These are phyloP conservation scores for Phalanger gymnotis DNA, from an alignment of 2,797 vertebrate species.

Conservation along the genomic window DNA sequence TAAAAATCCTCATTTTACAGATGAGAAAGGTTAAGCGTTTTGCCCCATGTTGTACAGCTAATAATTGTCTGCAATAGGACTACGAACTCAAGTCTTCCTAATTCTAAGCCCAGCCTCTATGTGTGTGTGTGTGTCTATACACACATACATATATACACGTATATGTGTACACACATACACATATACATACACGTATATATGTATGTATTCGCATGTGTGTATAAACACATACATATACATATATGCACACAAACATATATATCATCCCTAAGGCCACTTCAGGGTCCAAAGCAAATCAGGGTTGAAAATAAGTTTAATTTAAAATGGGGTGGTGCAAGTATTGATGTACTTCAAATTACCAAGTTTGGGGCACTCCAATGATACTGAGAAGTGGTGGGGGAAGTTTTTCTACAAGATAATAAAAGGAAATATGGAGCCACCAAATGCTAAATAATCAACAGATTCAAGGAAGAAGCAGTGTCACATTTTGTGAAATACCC, in stretches of 20 bases:
- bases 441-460: background rate
- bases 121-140: too few species aligned
- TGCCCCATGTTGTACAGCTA: background rate
- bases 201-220: too few species aligned
- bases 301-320: background rate
- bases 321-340: background rate
- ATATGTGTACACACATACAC: too few species aligned
- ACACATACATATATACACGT: background rate
- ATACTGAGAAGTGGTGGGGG: background rate
- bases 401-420: background rate
- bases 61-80: background rate
- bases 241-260: too few species aligned
- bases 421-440: background rate
- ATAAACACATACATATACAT: background rate
- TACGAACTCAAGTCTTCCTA: background rate
- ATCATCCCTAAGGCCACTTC: background rate
- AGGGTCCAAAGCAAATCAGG: background rate
- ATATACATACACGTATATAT: too few species aligned
- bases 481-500: background rate
- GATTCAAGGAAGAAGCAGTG: background rate
- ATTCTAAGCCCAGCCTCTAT: too few species aligned
- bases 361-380: background rate
- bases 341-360: background rate
- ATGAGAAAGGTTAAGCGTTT: background rate
- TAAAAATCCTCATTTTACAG: background rate